Base-by-base conservation (phyloP, 2,888 invertebrate species). In the Apeira syringaria region DNA sequence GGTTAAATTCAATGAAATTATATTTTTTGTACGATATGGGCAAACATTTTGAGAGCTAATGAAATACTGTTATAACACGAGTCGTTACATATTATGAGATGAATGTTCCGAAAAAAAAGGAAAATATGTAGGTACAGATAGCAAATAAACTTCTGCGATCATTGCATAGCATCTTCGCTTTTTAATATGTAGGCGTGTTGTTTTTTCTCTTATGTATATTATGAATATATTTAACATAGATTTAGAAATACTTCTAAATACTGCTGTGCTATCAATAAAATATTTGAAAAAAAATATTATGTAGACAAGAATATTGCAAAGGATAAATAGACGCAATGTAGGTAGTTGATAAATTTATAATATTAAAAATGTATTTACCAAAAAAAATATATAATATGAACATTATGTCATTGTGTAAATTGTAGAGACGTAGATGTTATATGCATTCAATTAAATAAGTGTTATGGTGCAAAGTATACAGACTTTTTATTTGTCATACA, bases 231-330 rank as follows among this genome's bases (percentile, higher is more conserved):
- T 15, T 3, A 15, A 15, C 15, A 15, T 15, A 15, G 15, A 8
- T 5, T 20, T 20, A 20, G 2, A 40, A 9, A 13, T 1, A 11
- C 6, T 35, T 30, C 30, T 43, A 37, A 53, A 59, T 53, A 80
- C 86, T 86, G 85, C 86, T 86, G 86, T 86, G 86, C 80, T 61
- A 51, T 68, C 86, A 86, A 86, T 86, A 86, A 85, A 66, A 26
- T n/a, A n/a, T n/a, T n/a, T n/a, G n/a, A 86, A 86, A 86, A 86
- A 84, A 65, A 20, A 10, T 11, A 18, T 5, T 12, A 7, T 24
- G 8, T 1, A 5, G 11, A 15, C 4, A 15, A 15, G 4, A 15
- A 20, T 20, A 7, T 5, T 20, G 20, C 5, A 20, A 20, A 6
- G 5, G 20, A 20, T 20, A 20, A 6, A 20, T 7, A 20, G 2